Conservation (phyloP, 2,113 vertebrate genomes). For the Neoarius graeffei region DNA sequence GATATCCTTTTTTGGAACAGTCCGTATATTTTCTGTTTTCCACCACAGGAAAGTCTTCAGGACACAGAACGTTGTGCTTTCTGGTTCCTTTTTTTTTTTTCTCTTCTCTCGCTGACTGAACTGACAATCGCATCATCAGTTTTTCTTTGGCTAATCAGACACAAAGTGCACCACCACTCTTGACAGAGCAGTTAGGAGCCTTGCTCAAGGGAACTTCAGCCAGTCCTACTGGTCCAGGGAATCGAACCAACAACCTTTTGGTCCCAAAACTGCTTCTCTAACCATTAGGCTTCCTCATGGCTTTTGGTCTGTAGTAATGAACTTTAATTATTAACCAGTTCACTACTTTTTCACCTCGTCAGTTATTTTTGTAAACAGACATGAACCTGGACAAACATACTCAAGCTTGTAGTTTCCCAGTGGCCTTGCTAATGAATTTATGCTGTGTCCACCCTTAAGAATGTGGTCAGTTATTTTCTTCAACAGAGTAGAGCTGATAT, state of each 20-base stretch:
- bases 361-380: neutral
- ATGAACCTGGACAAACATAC: neutral
- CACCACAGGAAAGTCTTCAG: neutral
- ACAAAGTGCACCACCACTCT: too few relatives aligned
- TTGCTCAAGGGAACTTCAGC: too few relatives aligned
- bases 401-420: neutral
- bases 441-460: neutral
- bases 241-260: too few relatives aligned
- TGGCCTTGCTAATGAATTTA: neutral
- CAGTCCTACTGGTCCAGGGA: too few relatives aligned
- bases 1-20: neutral
- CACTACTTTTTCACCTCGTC: neutral
- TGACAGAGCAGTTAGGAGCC: too few relatives aligned
- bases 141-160: too few relatives aligned
- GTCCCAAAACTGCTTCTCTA: too few relatives aligned
- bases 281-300: too few relatives aligned
- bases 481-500: neutral
- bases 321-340: neutral
- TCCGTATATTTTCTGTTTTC: neutral
- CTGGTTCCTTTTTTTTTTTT: too few relatives aligned
- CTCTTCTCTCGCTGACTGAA: too few relatives aligned
- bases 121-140: too few relatives aligned
- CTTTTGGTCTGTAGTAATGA: neutral
- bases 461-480: neutral
- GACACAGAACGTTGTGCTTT: too few relatives aligned